Conservation (phyloP, 2,888 invertebrate genomes). For the Cheilosia scutellata region DNA sequence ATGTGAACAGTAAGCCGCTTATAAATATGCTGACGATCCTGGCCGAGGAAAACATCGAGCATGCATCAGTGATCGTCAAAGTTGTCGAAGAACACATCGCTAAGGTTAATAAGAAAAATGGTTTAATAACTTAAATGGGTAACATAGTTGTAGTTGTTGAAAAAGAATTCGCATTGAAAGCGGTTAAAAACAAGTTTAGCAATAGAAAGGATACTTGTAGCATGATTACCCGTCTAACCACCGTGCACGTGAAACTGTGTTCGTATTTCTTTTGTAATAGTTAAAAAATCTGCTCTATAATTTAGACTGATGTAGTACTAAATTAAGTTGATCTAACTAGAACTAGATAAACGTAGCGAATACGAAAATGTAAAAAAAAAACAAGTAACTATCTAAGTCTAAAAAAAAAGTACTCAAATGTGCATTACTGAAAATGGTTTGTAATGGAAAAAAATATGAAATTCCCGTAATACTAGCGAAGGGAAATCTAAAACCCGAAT, state of each 20-base stretch:
- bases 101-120: slow-evolving; percentile 89
- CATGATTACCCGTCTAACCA: too few relatives aligned
- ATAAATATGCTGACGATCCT: slow-evolving; percentile 99
- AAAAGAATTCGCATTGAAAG: background rate
- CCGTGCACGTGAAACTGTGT: background rate
- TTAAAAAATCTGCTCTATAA: too few relatives aligned
- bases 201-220: background rate
- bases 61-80: slow-evolving; percentile 95
- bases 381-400: too few relatives aligned
- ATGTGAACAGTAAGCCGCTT: slow-evolving; percentile 97
- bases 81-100: slow-evolving; percentile 97
- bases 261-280: background rate
- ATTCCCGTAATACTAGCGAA: background rate
- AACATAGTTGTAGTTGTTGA: slow-evolving; percentile 21
- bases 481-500: background rate
- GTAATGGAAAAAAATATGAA: background rate
- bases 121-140: slow-evolving; percentile 14
- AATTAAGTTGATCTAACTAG: too few relatives aligned
- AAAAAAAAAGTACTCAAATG: too few relatives aligned
- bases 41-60: slow-evolving; percentile 97
- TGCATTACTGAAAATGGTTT: slow-evolving; percentile 10
- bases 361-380: slow-evolving; percentile 1
- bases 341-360: too few relatives aligned
- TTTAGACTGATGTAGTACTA: too few relatives aligned
- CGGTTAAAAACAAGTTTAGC: background rate